Percentiles rank a stretch among this genome's conserved stretches.
phyloP scores from a whole-genome alignment of 2,888 invertebrate genomes.

The Lagria hirta region DNA sequence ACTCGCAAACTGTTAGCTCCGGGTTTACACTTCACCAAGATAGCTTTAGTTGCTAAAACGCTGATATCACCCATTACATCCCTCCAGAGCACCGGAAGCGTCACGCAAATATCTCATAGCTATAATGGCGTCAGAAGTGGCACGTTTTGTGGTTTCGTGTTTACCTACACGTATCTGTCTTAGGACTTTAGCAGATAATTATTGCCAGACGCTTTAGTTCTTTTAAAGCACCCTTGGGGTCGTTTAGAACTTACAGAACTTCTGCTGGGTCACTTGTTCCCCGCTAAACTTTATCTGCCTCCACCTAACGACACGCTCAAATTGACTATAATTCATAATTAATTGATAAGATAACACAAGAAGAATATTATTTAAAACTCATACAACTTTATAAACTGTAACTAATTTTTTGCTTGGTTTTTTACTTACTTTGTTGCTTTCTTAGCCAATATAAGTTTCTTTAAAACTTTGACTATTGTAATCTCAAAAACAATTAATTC shows the following conservation, averaged over 20 bases:
- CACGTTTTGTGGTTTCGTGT: constrained; percentile 30
- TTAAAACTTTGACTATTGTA: too few relatives aligned
- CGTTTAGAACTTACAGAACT: constrained; percentile 18
- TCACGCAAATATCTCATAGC: constrained; percentile 35
- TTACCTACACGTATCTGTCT: constrained; percentile 27
- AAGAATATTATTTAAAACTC: too few relatives aligned
- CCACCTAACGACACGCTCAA: constrained; percentile 11
- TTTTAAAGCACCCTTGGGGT: constrained; percentile 22
- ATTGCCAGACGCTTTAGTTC: constrained; percentile 22
- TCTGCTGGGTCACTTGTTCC: constrained; percentile 12
- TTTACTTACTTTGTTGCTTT: too few relatives aligned
- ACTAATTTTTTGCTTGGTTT: too few relatives aligned
- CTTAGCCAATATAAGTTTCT: too few relatives aligned
- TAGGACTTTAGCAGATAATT: constrained; percentile 25
- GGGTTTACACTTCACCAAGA: constrained; percentile 45
- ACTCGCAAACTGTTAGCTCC: constrained; percentile 45
- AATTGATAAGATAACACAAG: too few relatives aligned
- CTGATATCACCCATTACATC: constrained; percentile 41
- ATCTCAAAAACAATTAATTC: too few relatives aligned
- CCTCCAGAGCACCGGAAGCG: constrained; percentile 32
- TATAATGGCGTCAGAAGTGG: constrained; percentile 26
- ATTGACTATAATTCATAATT: too few relatives aligned
- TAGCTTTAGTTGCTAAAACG: constrained; percentile 42
- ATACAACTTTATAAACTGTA: too few relatives aligned
- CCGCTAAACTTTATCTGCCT: constrained; percentile 15